Conservation (phyloP, 1,140 invertebrate species). For the Pseudomyrmex dendroicus region DNA sequence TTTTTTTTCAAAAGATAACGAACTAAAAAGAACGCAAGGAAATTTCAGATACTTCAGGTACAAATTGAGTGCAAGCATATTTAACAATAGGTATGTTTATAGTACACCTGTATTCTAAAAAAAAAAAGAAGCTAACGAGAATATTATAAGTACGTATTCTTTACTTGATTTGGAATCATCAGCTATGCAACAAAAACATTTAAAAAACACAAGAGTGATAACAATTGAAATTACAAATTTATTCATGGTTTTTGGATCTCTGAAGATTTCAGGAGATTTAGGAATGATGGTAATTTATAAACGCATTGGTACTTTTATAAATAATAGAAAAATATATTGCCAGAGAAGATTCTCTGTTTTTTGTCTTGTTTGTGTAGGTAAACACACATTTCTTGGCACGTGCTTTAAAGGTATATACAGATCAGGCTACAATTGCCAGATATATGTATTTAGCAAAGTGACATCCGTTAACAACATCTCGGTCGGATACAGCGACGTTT, state of each 20-base stretch:
- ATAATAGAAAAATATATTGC: slow-evolving; percentile 7
- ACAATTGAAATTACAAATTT: background rate
- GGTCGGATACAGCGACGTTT: too few relatives aligned
- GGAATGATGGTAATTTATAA: background rate
- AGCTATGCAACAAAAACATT: background rate
- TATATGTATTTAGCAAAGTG: background rate
- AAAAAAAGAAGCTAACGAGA: too few relatives aligned
- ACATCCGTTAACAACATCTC: too few relatives aligned
- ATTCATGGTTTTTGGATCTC: background rate
- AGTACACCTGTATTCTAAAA: too few relatives aligned
- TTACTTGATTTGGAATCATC: too few relatives aligned
- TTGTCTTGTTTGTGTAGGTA: too few relatives aligned
- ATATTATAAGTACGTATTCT: too few relatives aligned
- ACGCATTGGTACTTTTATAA: background rate
- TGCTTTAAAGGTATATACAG: slow-evolving; percentile 6
- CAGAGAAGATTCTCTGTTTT: background rate
- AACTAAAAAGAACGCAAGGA: background rate
- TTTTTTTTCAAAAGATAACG: background rate
- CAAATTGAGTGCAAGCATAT: too few relatives aligned
- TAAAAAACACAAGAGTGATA: background rate
- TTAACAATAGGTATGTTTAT: too few relatives aligned
- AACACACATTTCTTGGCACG: slow-evolving; percentile 12
- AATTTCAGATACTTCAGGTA: too few relatives aligned
- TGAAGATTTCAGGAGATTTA: background rate
- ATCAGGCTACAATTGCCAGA: background rate